A percentile compares a stretch with the other conserved stretches of the same genome.
phyloP scores from a whole-genome alignment of 2,888 invertebrate species.

The Agrotis puta region DNA sequence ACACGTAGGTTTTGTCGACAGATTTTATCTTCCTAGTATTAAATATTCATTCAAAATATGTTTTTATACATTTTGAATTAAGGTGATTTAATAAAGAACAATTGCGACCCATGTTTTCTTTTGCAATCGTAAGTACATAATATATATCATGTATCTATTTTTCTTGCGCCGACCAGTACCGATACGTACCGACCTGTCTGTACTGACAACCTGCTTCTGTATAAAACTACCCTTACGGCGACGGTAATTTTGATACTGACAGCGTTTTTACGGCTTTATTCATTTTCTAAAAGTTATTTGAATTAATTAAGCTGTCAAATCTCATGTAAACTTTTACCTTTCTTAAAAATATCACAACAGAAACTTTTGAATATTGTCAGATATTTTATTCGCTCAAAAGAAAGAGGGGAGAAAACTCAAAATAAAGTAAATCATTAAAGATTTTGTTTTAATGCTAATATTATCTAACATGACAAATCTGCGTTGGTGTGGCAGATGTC shows the following conservation, averaged over 20 bases:
- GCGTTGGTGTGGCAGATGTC: conserved; percentile 72
- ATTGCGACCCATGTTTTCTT: no score
- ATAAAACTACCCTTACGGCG: no score
- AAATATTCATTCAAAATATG: neutral
- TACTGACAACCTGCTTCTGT: no score
- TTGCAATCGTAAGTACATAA: no score
- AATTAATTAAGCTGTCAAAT: neutral
- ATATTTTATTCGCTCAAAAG: neutral
- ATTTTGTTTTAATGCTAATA: conserved; percentile 66
- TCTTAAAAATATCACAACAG: neutral
- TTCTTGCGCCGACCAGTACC: no score
- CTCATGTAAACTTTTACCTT: neutral
- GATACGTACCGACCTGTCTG: no score
- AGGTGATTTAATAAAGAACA: no score
- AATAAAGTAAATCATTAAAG: conserved; percentile 33
- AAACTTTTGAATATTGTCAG: neutral
- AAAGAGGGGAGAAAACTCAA: conserved; percentile 26
- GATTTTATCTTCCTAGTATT: neutral
- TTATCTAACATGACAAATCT: conserved; percentile 79
- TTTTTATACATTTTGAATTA: no score
- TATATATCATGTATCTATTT: no score
- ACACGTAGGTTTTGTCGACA: neutral
- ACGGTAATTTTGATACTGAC: no score
- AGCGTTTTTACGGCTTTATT: neutral
- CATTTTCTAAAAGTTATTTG: neutral